Evolutionary conservation across 2,113 vertebrate genomes (phyloP), one percentile per base, ranked within the genome.

Genomic region (Hemichromis elongatus): DNA sequence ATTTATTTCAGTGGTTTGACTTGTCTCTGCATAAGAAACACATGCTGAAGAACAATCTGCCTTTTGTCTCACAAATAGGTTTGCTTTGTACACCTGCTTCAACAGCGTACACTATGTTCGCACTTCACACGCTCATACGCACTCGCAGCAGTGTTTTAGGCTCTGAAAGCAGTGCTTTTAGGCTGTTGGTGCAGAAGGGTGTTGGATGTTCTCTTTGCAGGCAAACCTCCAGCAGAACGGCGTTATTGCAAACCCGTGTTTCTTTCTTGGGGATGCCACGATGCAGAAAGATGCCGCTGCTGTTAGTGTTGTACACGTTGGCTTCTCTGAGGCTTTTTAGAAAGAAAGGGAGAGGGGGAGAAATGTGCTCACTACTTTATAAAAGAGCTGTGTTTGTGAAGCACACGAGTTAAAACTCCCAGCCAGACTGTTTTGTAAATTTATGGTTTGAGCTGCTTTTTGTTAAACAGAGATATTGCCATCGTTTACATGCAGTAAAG

Each of bases 171-270:
- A 24, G 55, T 30, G 91, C 86, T 91, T 90, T 92, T 80, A 93
- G 86, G 42, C 45, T 10, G 19, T 16, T 53, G 37, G 33, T 88
- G 90, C 79, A 87, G 88, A 89, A 89, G 82, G 89, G 86, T 79
- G 87, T 86, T 47, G 66, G 78, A 28, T 82, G 42, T 83, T 77
- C 37, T 83, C 52, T 83, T 79, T 78, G 21, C 61, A 83, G 50
- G 24, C 10, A 81, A 63, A 75, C 42, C 9, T 77, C 26, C 0
- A 1, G 28, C 12, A 57, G 83, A n/a, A 55, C 68, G 12, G 53
- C 56, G 66, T 70, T 86, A 83, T 85, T 90, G 82, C 82, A 92
- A 90, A 94, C 83, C 80, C 45, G 57, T 93, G 86, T 94, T 90
- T 88, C 83, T 82, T 79, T 81, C 50, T 77, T 18, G 33, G 61